Conservation (phyloP, 2,797 vertebrate species). For the Myotis vivesi region DNA sequence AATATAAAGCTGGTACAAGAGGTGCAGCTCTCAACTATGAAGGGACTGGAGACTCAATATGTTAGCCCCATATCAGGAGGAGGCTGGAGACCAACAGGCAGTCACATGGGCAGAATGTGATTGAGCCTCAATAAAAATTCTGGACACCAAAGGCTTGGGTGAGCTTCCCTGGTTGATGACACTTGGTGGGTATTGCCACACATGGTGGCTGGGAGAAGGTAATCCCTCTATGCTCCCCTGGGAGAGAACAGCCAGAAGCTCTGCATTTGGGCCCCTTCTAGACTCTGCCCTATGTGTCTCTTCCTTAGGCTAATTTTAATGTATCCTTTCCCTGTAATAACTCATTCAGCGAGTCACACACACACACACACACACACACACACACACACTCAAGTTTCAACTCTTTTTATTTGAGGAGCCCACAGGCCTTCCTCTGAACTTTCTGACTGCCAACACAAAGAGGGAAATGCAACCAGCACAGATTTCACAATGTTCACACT, state of each 20-base stretch:
- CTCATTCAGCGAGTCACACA: not conserved
- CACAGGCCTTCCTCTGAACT: not conserved
- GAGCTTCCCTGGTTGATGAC: not conserved
- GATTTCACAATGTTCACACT: not conserved
- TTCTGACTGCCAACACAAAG: too few relatives aligned
- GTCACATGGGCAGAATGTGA: too few relatives aligned
- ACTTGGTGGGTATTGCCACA: not conserved
- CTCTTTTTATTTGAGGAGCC: not conserved
- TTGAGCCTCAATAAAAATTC: not conserved
- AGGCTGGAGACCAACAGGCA: not conserved
- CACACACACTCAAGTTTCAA: not conserved
- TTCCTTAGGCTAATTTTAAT: not conserved
- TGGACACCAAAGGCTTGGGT: not conserved
- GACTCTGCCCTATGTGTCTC: not conserved
- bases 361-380: not conserved
- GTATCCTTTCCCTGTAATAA: not conserved
- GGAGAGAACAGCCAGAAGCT: not conserved
- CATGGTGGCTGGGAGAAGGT: not conserved
- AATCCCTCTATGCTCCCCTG: too few relatives aligned
- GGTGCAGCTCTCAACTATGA: not conserved
- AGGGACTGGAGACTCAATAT: not conserved
- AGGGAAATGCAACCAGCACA: not conserved
- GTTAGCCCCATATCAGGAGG: not conserved
- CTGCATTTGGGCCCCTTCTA: not conserved
- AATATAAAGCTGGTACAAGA: too few relatives aligned